Conservation (phyloP, 2,113 vertebrate species). For the Narcine bancroftii region DNA sequence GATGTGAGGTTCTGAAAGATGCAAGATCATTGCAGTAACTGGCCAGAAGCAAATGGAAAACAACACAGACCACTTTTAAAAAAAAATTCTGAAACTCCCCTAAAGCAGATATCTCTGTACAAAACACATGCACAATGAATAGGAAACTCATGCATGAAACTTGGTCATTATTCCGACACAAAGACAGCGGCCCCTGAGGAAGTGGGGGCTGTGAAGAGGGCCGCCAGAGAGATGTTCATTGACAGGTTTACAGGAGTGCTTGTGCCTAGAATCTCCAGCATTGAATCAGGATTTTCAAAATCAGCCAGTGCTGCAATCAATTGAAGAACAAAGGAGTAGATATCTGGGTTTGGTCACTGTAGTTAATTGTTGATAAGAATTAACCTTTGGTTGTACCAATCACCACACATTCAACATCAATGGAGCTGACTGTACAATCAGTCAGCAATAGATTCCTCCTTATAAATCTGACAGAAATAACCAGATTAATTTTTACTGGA, state of each 20-base stretch:
- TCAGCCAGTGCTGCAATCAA: neutral
- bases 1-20: neutral
- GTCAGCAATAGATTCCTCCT: no score
- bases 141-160: conserved; percentile 31
- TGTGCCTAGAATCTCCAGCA: neutral
- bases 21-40: conserved; percentile 17
- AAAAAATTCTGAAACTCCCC: neutral
- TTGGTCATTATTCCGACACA: conserved; percentile 18
- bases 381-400: no score
- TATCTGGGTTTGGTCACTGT: no score
- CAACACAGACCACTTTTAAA: neutral
- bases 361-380: no score
- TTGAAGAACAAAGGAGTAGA: neutral
- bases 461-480: neutral
- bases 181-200: neutral
- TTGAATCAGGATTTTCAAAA: neutral
- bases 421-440: no score
- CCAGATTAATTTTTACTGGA: neutral
- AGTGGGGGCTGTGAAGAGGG: neutral
- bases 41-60: conserved; percentile 1
- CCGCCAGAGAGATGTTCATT: neutral
- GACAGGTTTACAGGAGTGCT: neutral
- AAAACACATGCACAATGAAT: neutral
- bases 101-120: neutral
- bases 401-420: no score